Evolutionary conservation across 2,888 invertebrate genomes (phyloP), one percentile per base, ranked within the genome.

Genomic region (Melipona bicolor): DNA sequence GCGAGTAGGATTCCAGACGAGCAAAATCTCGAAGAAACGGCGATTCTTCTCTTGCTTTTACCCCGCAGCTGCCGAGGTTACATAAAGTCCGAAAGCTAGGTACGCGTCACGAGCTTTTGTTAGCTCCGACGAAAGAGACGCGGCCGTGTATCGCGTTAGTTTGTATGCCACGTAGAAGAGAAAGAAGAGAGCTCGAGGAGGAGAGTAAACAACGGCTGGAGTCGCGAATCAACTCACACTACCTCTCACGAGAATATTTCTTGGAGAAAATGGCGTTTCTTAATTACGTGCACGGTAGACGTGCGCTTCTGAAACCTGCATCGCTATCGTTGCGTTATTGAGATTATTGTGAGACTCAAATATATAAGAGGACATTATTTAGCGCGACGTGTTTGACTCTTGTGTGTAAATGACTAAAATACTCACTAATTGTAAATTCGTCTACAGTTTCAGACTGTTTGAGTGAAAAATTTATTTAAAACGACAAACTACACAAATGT

Each of bases 1-100:
- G 88, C 85, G 88, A 87, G 87, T 87, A 84, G 84, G n/a, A 85
- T 89, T 88, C 89, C 84, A 84, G 78, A 85, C 32, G 50, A 61
- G 19, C 77, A 77, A 87, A 87, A 82, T 52, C 71, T 67, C 54
- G 77, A 73, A 24, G 62, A 27, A 65, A 36, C 70, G 50, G 50
- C 59, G 24, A 24, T 32, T 72, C 54, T 36, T 4, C 32, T 27
- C 17, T 32, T 5, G 9, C 21, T 64, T 21, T 36, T 3, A 11
- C 24, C 36, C 13, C 52, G 19, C 24, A 9, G 5, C 17, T 21
- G 32, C 72, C 59, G 65, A 54, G 75, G 54, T 78, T 56, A 68
- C 72, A 65, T 72, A 78, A 76, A 81, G 64, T 78, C 32, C 78
- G 76, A 43, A 65, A 73, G 65, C 59, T 72, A 49, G 65, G 13